Evolutionary conservation across 1,140 invertebrate species (phyloP), one percentile per base, ranked within the genome.

Genomic region (Drosophila sturtevanti): DNA sequence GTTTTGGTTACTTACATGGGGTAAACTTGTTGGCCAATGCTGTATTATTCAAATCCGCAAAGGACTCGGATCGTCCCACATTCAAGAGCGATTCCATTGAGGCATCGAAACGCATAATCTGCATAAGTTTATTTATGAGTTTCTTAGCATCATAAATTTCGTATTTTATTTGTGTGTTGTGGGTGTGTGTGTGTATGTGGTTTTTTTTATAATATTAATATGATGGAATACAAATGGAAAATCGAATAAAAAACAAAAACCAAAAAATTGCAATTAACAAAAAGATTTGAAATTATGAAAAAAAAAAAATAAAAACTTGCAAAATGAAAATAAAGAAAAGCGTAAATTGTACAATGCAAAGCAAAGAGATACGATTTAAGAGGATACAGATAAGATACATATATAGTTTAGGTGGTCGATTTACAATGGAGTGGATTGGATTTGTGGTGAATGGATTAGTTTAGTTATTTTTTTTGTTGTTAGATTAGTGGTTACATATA

Each of bases 21-120:
- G 87, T 64, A 69, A 84, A 87, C 41, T 90, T 90, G 61, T 66
- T 91, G 81, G 71, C 87, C 44, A 84, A 38, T 24, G 77, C 85
- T 56, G 87, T 74, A 73, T 94, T 94, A 59, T 95, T 96, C 1
- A 97, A 92, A 92, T 97, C 96, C 24, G 95, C 95, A 61, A 97
- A 96, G 92, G 96, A 97, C 92, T 97, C 96, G 38, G 96, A 97
- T 14, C 96, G 94, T 16, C 94, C 94, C 51, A 95, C 94, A 35
- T 94, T 95, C 14, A 93, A 91, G 63, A 96, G 91, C 7, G 95
- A 95, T 92, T 97, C 96, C 92, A 96, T 94, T 51, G 95, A 96
- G 6, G 94, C 94, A 90, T 96, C 96, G 85, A 96, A 94, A 77
- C 95, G 94, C 95, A 97, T 96, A 44, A 96, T 94, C 96, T 97